phyloP scores from a whole-genome alignment of 2,888 invertebrate species.

The Andrena camellia region DNA sequence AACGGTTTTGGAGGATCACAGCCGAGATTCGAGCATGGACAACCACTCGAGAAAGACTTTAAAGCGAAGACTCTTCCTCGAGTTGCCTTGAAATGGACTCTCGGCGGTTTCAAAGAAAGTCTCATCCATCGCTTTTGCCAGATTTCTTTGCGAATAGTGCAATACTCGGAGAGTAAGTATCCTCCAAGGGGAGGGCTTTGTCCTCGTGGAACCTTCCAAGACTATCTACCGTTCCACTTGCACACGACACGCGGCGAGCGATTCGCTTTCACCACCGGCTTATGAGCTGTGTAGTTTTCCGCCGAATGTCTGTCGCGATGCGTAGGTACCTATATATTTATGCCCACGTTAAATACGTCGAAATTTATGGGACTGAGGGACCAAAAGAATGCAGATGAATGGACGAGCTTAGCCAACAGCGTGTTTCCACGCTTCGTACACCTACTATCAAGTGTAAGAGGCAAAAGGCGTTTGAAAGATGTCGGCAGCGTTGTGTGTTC shows the following conservation, averaged over 20 bases:
- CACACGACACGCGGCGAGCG: no score
- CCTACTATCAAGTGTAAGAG: no score
- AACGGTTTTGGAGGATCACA: conserved; percentile 2
- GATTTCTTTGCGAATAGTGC: conserved; percentile 41
- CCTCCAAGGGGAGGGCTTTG: conserved; percentile 29
- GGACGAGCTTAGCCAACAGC: no score
- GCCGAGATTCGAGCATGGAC: not conserved
- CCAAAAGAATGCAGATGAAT: no score
- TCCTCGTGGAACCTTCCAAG: conserved; percentile 27
- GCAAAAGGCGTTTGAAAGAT: not conserved
- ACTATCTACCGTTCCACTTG: conserved; percentile 8
- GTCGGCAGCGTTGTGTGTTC: not conserved
- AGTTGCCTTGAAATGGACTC: conserved; percentile 32
- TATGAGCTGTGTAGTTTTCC: not conserved
- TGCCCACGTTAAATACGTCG: not conserved
- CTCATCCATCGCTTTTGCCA: conserved; percentile 20
- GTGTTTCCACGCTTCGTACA: no score
- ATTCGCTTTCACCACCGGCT: not conserved
- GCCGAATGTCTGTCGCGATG: not conserved
- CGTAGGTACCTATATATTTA: not conserved
- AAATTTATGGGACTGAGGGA: conserved; percentile 1
- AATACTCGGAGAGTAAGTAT: conserved; percentile 36
- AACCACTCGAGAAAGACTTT: conserved; percentile 21
- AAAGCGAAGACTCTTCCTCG: conserved; percentile 34
- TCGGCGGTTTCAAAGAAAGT: conserved; percentile 39